Percentiles rank a stretch among this genome's conserved stretches.
Evolutionary conservation across 2,888 invertebrate genomes (phyloP).

Genomic region (Bellardia bayeri): DNA sequence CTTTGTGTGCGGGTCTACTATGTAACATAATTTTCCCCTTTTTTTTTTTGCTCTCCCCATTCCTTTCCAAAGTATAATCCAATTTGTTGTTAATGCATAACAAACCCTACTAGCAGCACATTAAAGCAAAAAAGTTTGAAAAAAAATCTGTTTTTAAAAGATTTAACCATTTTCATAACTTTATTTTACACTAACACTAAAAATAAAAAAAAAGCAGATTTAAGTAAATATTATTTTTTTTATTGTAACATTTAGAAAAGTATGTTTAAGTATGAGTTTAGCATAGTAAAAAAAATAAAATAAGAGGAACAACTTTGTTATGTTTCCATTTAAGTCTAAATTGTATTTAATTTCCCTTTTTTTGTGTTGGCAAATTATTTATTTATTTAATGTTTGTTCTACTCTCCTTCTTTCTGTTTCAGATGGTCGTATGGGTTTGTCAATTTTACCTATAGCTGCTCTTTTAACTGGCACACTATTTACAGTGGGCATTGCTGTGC

Average conservation of each 20-base stretch:
- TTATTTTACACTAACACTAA: slow-evolving; percentile 42
- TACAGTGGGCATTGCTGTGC: slow-evolving; percentile 87
- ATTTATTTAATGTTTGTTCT: slow-evolving; percentile 29
- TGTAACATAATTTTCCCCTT: slow-evolving; percentile 8
- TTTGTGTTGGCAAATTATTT: slow-evolving; percentile 15
- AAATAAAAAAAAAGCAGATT: slow-evolving; percentile 28
- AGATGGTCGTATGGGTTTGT: slow-evolving; percentile 89
- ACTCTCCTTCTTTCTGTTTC: slow-evolving; percentile 74
- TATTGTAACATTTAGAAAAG: slow-evolving; percentile 43
- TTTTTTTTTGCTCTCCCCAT: not conserved
- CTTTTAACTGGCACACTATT: slow-evolving; percentile 88
- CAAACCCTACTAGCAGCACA: slow-evolving; percentile 14
- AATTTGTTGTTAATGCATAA: slow-evolving; percentile 64
- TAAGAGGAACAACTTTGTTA: not conserved
- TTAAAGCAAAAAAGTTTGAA: slow-evolving; percentile 18
- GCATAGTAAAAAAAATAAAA: slow-evolving; percentile 57
- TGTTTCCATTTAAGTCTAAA: slow-evolving; percentile 53
- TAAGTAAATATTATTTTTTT: slow-evolving; percentile 64
- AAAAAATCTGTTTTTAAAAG: slow-evolving; percentile 69
- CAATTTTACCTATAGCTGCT: slow-evolving; percentile 89
- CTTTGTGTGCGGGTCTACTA: slow-evolving; percentile 9
- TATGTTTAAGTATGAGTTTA: slow-evolving; percentile 60
- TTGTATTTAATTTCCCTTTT: slow-evolving; percentile 59
- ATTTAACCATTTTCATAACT: slow-evolving; percentile 67
- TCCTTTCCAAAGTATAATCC: slow-evolving; percentile 57